phyloP scores from a whole-genome alignment of 53 echinoderm and acorn worm genomes.

The Paracentrotus lividus region DNA sequence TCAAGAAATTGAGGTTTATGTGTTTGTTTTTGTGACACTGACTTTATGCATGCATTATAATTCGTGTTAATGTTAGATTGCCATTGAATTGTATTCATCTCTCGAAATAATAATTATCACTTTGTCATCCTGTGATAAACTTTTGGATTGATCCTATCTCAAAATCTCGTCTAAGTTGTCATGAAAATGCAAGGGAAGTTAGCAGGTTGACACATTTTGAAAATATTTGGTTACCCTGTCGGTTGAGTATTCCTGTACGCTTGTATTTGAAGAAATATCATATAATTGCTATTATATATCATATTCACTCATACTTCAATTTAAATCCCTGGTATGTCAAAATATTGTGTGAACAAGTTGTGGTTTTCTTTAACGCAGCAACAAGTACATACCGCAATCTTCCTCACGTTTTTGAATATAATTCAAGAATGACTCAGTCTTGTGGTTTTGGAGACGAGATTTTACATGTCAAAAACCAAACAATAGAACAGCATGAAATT shows the following conservation, averaged over 20 bases:
- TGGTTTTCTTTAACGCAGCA: background rate
- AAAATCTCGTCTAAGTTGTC: too few relatives aligned
- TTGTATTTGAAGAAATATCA: too few relatives aligned
- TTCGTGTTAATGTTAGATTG: too few relatives aligned
- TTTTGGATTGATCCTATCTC: too few relatives aligned
- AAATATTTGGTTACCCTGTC: too few relatives aligned
- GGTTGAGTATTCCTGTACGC: background rate
- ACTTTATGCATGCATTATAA: background rate
- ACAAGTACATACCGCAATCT: background rate
- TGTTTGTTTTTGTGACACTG: background rate
- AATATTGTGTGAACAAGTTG: background rate
- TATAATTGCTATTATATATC: too few relatives aligned
- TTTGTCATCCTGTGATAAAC: too few relatives aligned
- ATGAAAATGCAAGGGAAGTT: too few relatives aligned
- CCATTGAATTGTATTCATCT: too few relatives aligned
- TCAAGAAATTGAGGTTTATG: background rate
- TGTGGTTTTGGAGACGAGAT: background rate
- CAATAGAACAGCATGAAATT: background rate
- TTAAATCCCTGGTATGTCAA: background rate
- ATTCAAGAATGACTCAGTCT: conserved; percentile 14
- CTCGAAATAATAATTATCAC: too few relatives aligned
- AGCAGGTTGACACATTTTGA: too few relatives aligned
- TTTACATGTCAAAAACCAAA: background rate
- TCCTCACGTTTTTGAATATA: background rate
- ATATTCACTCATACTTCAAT: background rate